Base-by-base conservation (phyloP, 2,888 invertebrate genomes). In the Diaprepes abbreviatus region DNA sequence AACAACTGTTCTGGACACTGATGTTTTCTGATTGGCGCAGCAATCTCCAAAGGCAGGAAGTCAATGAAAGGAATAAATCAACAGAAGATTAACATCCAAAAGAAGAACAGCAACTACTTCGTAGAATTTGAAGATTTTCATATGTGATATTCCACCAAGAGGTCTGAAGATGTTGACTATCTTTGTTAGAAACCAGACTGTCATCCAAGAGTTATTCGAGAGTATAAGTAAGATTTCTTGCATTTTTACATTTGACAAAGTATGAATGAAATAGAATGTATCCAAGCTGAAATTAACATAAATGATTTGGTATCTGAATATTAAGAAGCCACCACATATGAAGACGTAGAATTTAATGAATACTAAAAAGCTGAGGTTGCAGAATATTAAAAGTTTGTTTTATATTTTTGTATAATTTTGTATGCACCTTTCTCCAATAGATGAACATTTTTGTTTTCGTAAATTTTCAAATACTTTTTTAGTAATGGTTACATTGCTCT, bases 261-360 rank as follows among this genome's bases (percentile, higher is more conserved):
- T 78, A 97, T 97, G 96, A 96, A 96, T 85, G 95, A 96, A 86
- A 95, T 96, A 95, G 96, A 96, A 86, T 96, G 96, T 89, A 96
- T 95, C 3, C 96, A 96, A 85, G 96, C 92, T 0, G 91, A 94
- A 87, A 95, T 95, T 83, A 98, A 97, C 90, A 96, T 97, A 96
- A 96, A 94, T 85, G 94, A 94, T 82, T 84, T 94, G 84, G 94
- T 95, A n/a, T 93, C 94, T 0, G 96, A 96, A 83, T 96, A 96
- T 87, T 96, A 96, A 86, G 95, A 92, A 84, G 94, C 94, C 72
- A 93, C 92, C 75, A 92, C 92, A 76, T 93, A 93, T 79, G 93
- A 93, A 82, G 93, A 93, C 81, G 91, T 91, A 0, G 93, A 93
- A 85, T 93, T 92, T 84, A 93, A 93, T 79, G 93, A 92, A 83